Evolutionary conservation across 92 coral and sea anemone species (phyloP), one percentile per base, ranked within the genome.

Genomic region (Phymanthus crucifer): DNA sequence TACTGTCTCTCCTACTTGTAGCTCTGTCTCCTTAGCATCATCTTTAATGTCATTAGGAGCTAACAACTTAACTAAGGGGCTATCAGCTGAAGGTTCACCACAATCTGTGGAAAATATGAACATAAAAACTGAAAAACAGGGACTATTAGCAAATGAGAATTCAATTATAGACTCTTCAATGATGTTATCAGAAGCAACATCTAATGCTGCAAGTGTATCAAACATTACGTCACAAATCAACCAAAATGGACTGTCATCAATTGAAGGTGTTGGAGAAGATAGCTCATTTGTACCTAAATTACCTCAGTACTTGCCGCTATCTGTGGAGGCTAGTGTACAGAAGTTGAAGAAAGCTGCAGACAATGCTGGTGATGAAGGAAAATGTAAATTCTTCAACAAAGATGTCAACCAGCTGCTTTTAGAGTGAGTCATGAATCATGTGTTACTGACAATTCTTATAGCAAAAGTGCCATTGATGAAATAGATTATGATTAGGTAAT

Each of bases 391-490:
- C 83, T 95, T 95, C 65, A 93, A 83, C 80, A 83, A 90, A 64
- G 99, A 93, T 89, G 99, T 95, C 87, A 95, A 95, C 86, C 91
- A 91, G 71, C 82, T 93, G 86, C 76, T 95, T 61, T 66, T 95
- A 40, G 98, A 92, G 99, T 95, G 79, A 90, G 99, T 85, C 16
- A 43, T 4, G 1, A 6, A 17, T 23, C 2, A 13, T 61, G 31
- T 57, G 7, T 5, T 61, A 11, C 31, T 61, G n/a, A 61, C 31
- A 31, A 31, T n/a, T n/a, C n/a, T n/a, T n/a, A 23, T 10, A 61
- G n/a, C 68, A 9, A 17, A 61, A 61, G 11, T 5, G 33, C 9
- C 10, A 61, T 61, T 17, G 12, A 1, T 61, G 27, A 61, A 8
- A 61, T 23, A 6, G 16, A 31, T 61, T 23, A 23, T 17, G 46